phyloP scores from a whole-genome alignment of 2,113 vertebrate genomes.

The Laticauda colubrina region DNA sequence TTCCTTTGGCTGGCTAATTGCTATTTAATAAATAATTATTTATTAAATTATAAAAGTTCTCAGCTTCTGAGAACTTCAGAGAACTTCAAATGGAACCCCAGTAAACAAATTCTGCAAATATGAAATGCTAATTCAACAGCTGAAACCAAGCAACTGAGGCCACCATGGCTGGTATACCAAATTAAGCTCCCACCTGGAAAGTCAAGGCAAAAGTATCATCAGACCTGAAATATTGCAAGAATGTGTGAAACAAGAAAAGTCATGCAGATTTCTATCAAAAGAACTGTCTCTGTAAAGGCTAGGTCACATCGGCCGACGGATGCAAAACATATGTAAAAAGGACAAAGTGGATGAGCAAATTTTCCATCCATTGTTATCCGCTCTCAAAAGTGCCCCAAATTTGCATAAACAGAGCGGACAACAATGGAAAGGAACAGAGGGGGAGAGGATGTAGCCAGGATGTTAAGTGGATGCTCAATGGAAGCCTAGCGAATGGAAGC shows the following conservation, averaged over 20 bases:
- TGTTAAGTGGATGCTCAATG: too few species aligned
- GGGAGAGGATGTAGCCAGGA: too few species aligned
- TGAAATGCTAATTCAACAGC: conserved; percentile 29
- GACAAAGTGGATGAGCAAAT: too few species aligned
- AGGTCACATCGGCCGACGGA: too few species aligned
- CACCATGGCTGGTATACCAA: conserved; percentile 31
- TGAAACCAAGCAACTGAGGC: conserved; percentile 30
- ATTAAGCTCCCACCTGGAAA: conserved; percentile 21
- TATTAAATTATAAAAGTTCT: not conserved
- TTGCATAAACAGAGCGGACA: too few species aligned
- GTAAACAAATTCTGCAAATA: conserved; percentile 33
- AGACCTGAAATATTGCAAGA: not conserved
- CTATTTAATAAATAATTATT: conserved; percentile 59
- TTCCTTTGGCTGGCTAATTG: conserved; percentile 58
- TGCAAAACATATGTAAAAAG: too few species aligned
- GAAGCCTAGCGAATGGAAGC: too few species aligned
- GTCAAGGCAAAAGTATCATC: conserved; percentile 3
- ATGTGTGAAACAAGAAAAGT: conserved; percentile 13
- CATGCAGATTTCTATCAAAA: not conserved
- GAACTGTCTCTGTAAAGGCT: not conserved
- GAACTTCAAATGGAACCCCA: conserved; percentile 61
- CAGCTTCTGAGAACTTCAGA: conserved; percentile 55
- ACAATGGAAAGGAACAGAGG: too few species aligned
- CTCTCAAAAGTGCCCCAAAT: too few species aligned
- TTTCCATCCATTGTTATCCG: too few species aligned